Evolutionary conservation across 2,797 vertebrate genomes (phyloP).

Genomic region (Malurus leucopterus): DNA sequence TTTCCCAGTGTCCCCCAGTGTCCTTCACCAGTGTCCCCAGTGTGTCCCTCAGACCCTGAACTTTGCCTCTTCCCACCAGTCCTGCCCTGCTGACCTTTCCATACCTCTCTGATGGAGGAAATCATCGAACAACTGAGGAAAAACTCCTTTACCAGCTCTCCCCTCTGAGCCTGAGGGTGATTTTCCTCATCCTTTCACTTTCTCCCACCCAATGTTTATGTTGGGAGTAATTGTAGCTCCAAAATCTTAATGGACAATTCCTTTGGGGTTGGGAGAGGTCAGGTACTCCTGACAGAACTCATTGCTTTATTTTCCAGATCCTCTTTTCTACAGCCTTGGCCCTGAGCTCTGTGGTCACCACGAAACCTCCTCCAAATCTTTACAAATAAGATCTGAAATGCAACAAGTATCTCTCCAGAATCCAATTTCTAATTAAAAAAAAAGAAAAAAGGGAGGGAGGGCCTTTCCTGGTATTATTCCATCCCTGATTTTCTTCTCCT

Average conservation of each 20-base stretch:
- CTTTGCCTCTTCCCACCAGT: background rate
- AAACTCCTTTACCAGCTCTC: background rate
- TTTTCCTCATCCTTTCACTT: background rate
- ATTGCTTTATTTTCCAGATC: background rate
- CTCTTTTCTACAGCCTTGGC: background rate
- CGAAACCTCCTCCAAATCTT: background rate
- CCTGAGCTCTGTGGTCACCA: background rate
- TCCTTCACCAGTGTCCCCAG: background rate
- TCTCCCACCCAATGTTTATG: background rate
- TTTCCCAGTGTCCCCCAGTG: no score
- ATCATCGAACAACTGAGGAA: background rate
- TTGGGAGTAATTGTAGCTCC: background rate
- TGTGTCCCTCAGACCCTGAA: background rate
- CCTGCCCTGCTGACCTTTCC: background rate
- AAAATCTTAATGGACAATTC: background rate
- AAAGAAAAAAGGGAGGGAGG: background rate
- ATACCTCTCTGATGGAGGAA: background rate
- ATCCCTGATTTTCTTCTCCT: background rate
- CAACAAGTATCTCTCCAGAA: background rate
- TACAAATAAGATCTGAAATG: background rate
- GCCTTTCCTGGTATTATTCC: background rate
- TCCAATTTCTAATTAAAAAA: background rate
- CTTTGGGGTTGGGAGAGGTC: background rate
- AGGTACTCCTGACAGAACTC: background rate
- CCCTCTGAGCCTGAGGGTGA: background rate